These are phyloP conservation scores for Nibea albiflora DNA, from an alignment of 2,113 vertebrate genomes.

Conservation along the genomic window DNA sequence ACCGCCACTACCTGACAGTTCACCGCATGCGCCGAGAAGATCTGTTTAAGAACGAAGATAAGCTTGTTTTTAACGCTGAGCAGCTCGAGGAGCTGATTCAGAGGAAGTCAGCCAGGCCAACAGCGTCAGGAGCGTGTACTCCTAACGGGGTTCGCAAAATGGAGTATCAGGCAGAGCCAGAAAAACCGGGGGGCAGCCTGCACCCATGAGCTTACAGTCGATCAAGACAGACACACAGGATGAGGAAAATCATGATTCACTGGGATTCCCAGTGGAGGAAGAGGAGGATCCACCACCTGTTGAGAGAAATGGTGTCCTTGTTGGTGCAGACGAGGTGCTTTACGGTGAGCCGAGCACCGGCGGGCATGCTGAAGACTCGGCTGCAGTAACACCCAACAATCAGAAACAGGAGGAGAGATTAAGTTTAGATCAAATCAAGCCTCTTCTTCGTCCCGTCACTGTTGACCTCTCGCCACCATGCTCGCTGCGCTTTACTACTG, in stretches of 20 bases:
- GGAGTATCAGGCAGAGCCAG: constrained; percentile 77
- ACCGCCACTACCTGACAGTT: constrained; percentile 90
- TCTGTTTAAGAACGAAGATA: constrained; percentile 81
- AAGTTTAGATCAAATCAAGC: constrained; percentile 69
- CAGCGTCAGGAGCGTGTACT: constrained; percentile 44
- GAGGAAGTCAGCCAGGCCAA: constrained; percentile 77
- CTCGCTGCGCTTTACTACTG: constrained; percentile 73
- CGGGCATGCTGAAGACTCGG: constrained; percentile 61
- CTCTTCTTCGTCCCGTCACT: constrained; percentile 76
- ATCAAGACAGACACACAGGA: constrained; percentile 60
- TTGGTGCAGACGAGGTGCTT: constrained; percentile 80
- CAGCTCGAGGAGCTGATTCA: constrained; percentile 85
- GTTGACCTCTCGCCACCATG: constrained; percentile 83
- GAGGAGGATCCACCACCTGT: constrained; percentile 55
- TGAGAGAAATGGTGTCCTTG: constrained; percentile 72
- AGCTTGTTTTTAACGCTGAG: constrained; percentile 85
- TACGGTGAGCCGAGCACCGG: constrained; percentile 75
- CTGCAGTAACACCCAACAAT: constrained; percentile 21
- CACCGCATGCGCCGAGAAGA: constrained; percentile 86
- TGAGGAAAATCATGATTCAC: constrained; percentile 50
- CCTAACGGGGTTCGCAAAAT: constrained; percentile 79
- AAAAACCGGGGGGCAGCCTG: constrained; percentile 61
- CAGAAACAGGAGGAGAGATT: constrained; percentile 65
- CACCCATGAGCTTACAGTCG: constrained; percentile 73
- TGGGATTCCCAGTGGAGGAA: constrained; percentile 65